Evolutionary conservation across 1,140 invertebrate species (phyloP).

Genomic region (Globodera rostochiensis): DNA sequence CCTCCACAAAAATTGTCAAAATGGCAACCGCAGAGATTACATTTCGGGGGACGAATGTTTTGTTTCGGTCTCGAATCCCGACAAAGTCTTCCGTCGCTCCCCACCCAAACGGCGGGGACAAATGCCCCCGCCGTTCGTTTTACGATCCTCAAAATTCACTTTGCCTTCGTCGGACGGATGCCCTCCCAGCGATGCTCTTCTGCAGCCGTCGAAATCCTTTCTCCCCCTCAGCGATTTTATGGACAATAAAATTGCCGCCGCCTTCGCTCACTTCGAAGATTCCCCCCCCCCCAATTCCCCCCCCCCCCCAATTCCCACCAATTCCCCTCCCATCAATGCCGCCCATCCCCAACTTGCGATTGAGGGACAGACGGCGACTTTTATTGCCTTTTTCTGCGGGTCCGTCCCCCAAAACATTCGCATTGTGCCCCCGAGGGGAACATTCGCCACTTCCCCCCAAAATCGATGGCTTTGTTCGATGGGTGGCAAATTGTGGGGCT

Average conservation of each 20-base stretch:
- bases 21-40: neutral
- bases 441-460: neutral
- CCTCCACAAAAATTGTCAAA: neutral
- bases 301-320: neutral
- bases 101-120: neutral
- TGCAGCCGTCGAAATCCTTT: neutral
- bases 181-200: neutral
- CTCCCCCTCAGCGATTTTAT: neutral
- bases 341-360: neutral
- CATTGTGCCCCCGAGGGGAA: slow-evolving; percentile 9
- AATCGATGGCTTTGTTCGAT: slow-evolving; percentile 2
- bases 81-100: neutral
- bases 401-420: neutral
- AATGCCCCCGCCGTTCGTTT: neutral
- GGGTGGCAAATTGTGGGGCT: neutral
- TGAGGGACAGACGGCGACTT: slow-evolving; percentile 16
- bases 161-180: neutral
- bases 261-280: neutral
- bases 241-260: slow-evolving; percentile 8
- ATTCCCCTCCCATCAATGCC: neutral
- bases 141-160: slow-evolving; percentile 1
- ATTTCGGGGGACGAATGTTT: neutral
- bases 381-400: slow-evolving; percentile 11
- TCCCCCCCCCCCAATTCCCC: neutral
- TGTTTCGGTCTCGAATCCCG: neutral